Percentiles rank a stretch among this genome's conserved stretches.
Conservation (phyloP, 1,140 invertebrate genomes). For the Chironomus striatipennis region DNA sequence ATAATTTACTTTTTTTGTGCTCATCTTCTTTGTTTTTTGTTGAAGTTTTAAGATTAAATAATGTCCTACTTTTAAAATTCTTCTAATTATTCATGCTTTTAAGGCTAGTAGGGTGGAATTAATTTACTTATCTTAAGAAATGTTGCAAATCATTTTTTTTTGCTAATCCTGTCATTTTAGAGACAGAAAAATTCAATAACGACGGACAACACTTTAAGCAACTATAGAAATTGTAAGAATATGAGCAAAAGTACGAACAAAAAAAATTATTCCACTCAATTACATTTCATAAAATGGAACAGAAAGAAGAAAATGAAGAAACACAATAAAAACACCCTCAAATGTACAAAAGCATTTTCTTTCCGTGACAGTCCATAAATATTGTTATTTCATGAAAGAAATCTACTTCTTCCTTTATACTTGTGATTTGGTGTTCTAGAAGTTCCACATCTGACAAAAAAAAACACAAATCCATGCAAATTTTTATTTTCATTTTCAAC, state of each 20-base stretch:
- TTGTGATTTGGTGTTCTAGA: not conserved
- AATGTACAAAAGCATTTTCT: not conserved
- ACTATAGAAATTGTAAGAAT: too few relatives aligned
- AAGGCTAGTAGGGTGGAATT: not conserved
- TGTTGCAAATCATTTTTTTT: too few relatives aligned
- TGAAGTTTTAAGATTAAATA: not conserved
- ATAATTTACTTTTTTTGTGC: not conserved
- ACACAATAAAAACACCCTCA: not conserved
- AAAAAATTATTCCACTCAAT: not conserved
- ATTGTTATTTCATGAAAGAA: not conserved
- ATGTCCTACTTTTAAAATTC: not conserved
- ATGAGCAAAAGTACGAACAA: not conserved
- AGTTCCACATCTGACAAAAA: not conserved
- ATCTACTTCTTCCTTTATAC: not conserved
- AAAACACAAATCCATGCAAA: not conserved
- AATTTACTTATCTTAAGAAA: not conserved
- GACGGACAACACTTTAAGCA: too few relatives aligned
- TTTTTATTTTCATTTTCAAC: not conserved
- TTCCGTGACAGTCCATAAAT: not conserved
- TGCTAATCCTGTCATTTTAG: too few relatives aligned
- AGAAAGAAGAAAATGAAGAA: not conserved
- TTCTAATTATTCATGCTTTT: not conserved
- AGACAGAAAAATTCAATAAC: too few relatives aligned
- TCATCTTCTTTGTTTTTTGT: not conserved
- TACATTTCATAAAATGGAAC: not conserved